phyloP scores from a whole-genome alignment of 1,140 invertebrate genomes.

The Mizuhopecten yessoensis region DNA sequence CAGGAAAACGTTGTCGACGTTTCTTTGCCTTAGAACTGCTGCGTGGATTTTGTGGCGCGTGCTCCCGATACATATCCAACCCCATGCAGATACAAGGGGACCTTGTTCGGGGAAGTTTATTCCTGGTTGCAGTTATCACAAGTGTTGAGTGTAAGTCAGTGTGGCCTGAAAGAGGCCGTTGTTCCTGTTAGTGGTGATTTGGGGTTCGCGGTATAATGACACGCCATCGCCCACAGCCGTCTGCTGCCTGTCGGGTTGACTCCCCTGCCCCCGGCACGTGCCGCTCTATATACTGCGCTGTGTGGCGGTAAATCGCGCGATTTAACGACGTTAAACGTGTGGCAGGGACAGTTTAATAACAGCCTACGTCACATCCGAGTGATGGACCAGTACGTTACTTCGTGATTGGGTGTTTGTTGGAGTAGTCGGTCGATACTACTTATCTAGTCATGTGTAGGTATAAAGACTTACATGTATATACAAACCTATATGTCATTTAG shows the following conservation, averaged over 20 bases:
- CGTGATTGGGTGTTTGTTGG: neutral
- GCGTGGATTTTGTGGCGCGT: neutral
- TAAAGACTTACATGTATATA: too few species aligned
- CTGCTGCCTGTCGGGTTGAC: neutral
- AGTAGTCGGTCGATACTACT: neutral
- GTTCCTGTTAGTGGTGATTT: neutral
- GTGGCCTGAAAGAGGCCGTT: neutral
- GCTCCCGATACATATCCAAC: neutral
- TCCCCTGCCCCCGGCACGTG: neutral
- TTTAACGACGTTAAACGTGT: neutral
- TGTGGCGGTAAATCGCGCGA: neutral
- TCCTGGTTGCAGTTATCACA: neutral
- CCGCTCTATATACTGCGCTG: neutral
- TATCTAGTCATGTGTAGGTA: neutral
- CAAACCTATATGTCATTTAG: too few species aligned
- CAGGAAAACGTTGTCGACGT: too few species aligned
- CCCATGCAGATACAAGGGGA: neutral
- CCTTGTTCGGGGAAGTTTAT: neutral
- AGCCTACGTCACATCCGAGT: neutral
- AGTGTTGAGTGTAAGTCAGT: neutral
- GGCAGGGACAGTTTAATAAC: neutral
- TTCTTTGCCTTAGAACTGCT: too few species aligned
- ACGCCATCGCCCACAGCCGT: neutral
- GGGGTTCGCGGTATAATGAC: neutral
- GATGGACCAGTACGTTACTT: neutral